Conservation (phyloP, 2,888 invertebrate genomes). For the Calliscelio sp. region DNA sequence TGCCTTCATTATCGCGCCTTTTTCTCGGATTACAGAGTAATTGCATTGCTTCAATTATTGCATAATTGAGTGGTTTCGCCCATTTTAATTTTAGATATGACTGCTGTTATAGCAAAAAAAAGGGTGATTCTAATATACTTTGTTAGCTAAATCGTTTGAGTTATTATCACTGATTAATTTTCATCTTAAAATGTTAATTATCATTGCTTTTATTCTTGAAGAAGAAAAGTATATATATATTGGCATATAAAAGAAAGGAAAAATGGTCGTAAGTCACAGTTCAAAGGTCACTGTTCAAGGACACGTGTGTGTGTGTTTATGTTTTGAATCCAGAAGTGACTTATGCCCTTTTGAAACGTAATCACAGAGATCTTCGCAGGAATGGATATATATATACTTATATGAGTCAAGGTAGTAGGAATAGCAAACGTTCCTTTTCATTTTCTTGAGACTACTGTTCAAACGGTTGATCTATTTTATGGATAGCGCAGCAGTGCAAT, state of each 20-base stretch:
- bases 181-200: background rate
- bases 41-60: slow-evolving; percentile 51
- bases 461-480: slow-evolving; percentile 29
- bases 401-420: slow-evolving; percentile 44
- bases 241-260: background rate
- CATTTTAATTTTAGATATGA: slow-evolving; percentile 59
- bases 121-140: slow-evolving; percentile 11
- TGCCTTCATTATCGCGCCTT: slow-evolving; percentile 48
- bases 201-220: background rate
- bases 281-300: slow-evolving; percentile 60
- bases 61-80: slow-evolving; percentile 46
- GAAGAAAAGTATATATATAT: background rate
- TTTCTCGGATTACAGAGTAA: slow-evolving; percentile 31
- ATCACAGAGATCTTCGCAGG: slow-evolving; percentile 48
- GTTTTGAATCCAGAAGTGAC: slow-evolving; percentile 53
- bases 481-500: slow-evolving; percentile 15
- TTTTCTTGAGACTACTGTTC: slow-evolving; percentile 17
- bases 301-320: slow-evolving; percentile 29
- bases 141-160: background rate
- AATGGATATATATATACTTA: slow-evolving; percentile 20
- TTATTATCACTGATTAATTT: background rate
- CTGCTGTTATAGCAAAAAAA: slow-evolving; percentile 14
- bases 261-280: slow-evolving; percentile 24
- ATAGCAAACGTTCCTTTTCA: slow-evolving; percentile 22
- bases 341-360: slow-evolving; percentile 59